Percentiles rank a stretch among this genome's conserved stretches.
Evolutionary conservation across 2,888 invertebrate genomes (phyloP).

Genomic region (Melieria picta): DNA sequence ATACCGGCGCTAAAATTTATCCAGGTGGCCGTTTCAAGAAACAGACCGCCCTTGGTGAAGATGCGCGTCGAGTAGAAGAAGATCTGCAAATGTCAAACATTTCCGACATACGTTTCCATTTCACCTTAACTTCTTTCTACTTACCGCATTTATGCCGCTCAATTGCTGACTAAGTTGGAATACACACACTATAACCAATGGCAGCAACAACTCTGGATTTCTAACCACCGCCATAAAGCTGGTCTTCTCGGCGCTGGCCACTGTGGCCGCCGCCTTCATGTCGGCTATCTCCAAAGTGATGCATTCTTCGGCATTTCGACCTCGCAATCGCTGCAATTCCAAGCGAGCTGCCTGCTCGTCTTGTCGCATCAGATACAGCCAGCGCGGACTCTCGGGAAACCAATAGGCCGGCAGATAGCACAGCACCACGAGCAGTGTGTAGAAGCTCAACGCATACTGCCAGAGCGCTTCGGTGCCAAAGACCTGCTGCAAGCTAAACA

Average conservation of each 20-base stretch:
- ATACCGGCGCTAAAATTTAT: constrained; percentile 82
- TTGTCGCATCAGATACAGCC: constrained; percentile 75
- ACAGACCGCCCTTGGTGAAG: constrained; percentile 77
- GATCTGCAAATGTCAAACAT: constrained; percentile 46
- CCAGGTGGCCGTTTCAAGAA: constrained; percentile 70
- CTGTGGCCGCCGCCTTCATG: constrained; percentile 68
- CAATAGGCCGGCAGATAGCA: constrained; percentile 72
- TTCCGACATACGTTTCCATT: too few species aligned
- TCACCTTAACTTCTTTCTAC: constrained; percentile 43
- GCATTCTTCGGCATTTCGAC: constrained; percentile 32
- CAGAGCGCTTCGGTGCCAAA: constrained; percentile 73
- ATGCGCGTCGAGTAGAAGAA: constrained; percentile 86
- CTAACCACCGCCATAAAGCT: constrained; percentile 72
- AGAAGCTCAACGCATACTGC: constrained; percentile 79
- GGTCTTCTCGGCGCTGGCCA: constrained; percentile 63
- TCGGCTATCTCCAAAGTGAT: constrained; percentile 70
- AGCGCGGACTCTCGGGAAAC: constrained; percentile 90
- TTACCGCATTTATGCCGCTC: constrained; percentile 87
- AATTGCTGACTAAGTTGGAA: constrained; percentile 84
- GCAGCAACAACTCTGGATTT: constrained; percentile 71
- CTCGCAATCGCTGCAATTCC: constrained; percentile 47
- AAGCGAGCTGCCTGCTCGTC: constrained; percentile 71
- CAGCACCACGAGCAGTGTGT: constrained; percentile 74
- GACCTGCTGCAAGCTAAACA: constrained; percentile 54
- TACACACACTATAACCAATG: constrained; percentile 78